These are phyloP conservation scores for Sisyra terminalis DNA, from an alignment of 2,888 invertebrate species.

Conservation along the genomic window DNA sequence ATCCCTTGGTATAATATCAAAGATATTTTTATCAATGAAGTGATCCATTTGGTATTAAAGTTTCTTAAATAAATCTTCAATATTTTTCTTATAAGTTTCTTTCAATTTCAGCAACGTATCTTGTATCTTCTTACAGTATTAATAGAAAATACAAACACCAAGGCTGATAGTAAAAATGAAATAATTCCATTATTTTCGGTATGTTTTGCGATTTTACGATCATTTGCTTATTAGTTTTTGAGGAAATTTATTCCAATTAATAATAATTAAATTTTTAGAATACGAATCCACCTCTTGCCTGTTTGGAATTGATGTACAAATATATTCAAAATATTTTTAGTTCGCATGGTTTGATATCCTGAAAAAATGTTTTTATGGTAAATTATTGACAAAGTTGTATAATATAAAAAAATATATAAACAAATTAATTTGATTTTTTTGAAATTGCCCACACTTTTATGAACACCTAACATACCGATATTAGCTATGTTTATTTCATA, in stretches of 20 bases:
- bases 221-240: no score
- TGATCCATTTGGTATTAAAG: slow-evolving; percentile 1
- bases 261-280: no score
- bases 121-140: background rate
- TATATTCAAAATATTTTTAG: background rate
- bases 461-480: no score
- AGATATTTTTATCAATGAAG: slow-evolving; percentile 3
- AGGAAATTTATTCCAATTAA: no score
- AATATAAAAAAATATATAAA: no score
- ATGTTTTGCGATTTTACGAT: background rate
- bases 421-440: no score
- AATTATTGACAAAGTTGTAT: no score
- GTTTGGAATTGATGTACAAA: background rate
- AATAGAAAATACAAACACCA: background rate
- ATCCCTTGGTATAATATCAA: slow-evolving; percentile 1
- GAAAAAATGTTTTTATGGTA: no score
- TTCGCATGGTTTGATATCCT: no score
- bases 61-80: background rate
- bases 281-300: background rate
- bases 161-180: background rate
- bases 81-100: background rate
- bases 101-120: background rate
- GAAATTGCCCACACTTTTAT: no score
- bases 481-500: no score
- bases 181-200: slow-evolving; percentile 1